Evolutionary conservation across 2,888 invertebrate species (phyloP), one percentile per base, ranked within the genome.

Genomic region (Hyppa rectilinea): DNA sequence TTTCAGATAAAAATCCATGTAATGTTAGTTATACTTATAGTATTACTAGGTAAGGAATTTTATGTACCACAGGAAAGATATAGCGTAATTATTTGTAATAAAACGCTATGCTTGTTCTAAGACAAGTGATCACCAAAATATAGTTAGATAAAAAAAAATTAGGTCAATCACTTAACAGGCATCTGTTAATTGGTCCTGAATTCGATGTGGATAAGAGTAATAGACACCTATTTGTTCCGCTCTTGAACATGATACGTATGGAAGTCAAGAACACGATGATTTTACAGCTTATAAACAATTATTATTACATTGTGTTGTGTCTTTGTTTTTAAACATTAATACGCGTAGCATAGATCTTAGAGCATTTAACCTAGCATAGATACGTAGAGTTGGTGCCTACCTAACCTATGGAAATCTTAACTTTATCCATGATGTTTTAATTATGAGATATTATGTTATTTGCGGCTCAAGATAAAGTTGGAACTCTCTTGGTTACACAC

Each of bases 81-180:
- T 34, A 60, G 20, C 17, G 23, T 59, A 40, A 68, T 64, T 40
- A 31, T 61, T 58, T 69, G 56, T 53, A 59, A 31, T 59, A 66
- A 45, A 70, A 63, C 50, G 6, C 49, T 26, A 6, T 68, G 29
- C n/a, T n/a, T 59, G 56, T 65, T 76, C 60, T 68, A 62, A n/a
- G n/a, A n/a, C n/a, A n/a, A 76, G 70, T 55, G 50, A 76, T 74
- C 67, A 69, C 79, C 79, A 82, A 86, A 88, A 84, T 84, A 83
- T 85, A 79, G 81, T 77, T 77, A 82, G 85, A 87, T 80, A 83
- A 79, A 77, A 75, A 79, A 77, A 75, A 83, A 80, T 49, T 78
- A 71, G 85, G 85, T 83, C 87, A 75, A 72, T 84, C 82, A 86
- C 84, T 88, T 85, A 85, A 77, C 85, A 71, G 71, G 68, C 86